These are phyloP conservation scores for Drosophila sechellia DNA, from an alignment of 1,140 invertebrate species.

Conservation along the genomic window DNA sequence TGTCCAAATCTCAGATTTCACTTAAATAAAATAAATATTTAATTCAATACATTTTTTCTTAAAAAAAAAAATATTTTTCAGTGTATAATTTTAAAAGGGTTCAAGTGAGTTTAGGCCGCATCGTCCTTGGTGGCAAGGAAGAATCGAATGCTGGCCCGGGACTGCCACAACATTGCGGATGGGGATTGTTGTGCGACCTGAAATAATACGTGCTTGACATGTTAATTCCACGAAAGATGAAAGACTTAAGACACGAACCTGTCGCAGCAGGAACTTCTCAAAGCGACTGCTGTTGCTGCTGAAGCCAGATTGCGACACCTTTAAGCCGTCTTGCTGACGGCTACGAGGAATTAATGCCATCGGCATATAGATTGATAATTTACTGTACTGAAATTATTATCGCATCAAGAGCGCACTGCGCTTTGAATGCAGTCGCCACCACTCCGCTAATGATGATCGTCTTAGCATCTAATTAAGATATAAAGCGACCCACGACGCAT, in stretches of 20 bases:
- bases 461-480: slow-evolving; percentile 73
- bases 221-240: slow-evolving; percentile 49
- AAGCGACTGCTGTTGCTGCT: slow-evolving; percentile 5
- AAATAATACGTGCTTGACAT: slow-evolving; percentile 71
- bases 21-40: background rate
- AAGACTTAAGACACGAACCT: slow-evolving; percentile 63
- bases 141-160: slow-evolving; percentile 13
- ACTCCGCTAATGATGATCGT: slow-evolving; percentile 59
- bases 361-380: slow-evolving; percentile 79
- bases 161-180: slow-evolving; percentile 45
- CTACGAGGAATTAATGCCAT: slow-evolving; percentile 44
- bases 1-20: too few relatives aligned
- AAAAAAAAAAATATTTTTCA: background rate
- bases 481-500: slow-evolving; percentile 66
- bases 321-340: slow-evolving; percentile 42
- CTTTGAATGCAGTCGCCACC: slow-evolving; percentile 46
- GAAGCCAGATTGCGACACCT: slow-evolving; percentile 56
- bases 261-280: slow-evolving; percentile 72
- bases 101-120: slow-evolving; percentile 64
- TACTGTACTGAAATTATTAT: slow-evolving; percentile 39
- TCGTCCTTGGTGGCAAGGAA: slow-evolving; percentile 73
- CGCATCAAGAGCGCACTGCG: slow-evolving; percentile 55
- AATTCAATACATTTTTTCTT: background rate
- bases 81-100: slow-evolving; percentile 25
- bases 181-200: slow-evolving; percentile 44